Conservation (phyloP, 2,888 invertebrate genomes). For the Pilophorus perplexus region DNA sequence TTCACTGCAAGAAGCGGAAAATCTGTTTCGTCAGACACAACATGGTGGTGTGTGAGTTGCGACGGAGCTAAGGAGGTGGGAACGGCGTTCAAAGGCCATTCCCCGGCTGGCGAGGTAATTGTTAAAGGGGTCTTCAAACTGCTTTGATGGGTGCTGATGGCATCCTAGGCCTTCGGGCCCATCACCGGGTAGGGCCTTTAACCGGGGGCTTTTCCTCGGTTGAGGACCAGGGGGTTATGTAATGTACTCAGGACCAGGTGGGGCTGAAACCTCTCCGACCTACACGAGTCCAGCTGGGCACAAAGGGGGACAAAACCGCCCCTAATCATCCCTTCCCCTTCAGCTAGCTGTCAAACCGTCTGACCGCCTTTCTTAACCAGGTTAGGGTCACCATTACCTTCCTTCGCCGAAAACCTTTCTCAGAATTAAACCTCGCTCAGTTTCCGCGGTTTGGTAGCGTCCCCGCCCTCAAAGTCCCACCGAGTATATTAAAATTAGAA, state of each 20-base stretch:
- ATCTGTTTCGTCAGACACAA: too few relatives aligned
- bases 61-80: too few relatives aligned
- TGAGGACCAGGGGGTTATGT: not conserved
- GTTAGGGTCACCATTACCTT: not conserved
- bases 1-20: too few relatives aligned
- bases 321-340: not conserved
- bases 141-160: slow-evolving; percentile 1
- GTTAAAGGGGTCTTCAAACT: not conserved
- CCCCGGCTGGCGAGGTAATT: not conserved
- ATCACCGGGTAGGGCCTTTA: not conserved
- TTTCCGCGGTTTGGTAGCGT: slow-evolving; percentile 8
- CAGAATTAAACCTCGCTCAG: slow-evolving; percentile 10
- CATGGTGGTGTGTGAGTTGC: too few relatives aligned
- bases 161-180: not conserved
- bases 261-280: not conserved
- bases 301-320: not conserved
- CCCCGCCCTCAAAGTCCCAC: not conserved
- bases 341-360: not conserved
- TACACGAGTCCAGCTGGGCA: slow-evolving; percentile 7
- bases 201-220: not conserved
- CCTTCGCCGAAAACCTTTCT: not conserved
- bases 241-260: slow-evolving; percentile 4
- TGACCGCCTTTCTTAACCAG: not conserved
- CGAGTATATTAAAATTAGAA: slow-evolving; percentile 19
- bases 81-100: too few relatives aligned